Base-by-base conservation (phyloP, 1,140 invertebrate genomes). In the Potamilus streckersoni region DNA sequence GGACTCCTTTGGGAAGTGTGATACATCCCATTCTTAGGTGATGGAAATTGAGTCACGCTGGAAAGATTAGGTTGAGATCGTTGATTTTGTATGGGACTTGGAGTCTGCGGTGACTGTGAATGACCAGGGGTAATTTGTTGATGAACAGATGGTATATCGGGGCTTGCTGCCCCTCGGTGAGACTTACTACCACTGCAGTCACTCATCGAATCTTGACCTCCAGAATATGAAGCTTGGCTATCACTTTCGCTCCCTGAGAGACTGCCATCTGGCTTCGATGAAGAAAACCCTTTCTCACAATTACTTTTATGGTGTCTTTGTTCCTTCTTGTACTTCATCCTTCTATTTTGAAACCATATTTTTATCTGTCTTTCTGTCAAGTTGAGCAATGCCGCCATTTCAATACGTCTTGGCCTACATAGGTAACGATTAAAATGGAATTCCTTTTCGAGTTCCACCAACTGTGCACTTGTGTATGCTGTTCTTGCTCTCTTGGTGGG, bases 251-350 rank as follows among this genome's bases (percentile, higher is more conserved):
- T 72, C 20, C 79, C 78, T 5, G 81, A 79, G 16, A 82, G 49
- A 72, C 76, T 79, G 5, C 83, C 82, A 57, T 82, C 82, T 19
- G 75, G 73, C 55, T 79, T 78, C 38, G 38, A 49, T 49, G 38
- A 49, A 15, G 74, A 77, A 6, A 76, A 23, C 3, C 71, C 77
- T 92, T 93, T 95, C 96, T 98, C 93, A 94, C 93, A 79, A 49
- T 83, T 81, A 78, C 85, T 89, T 57, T 49, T 49, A 49, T 49
- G 38, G 38, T 81, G 79, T 65, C 98, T 97, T 92, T 98, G 96
- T 90, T 98, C 97, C 92, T 99, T 98, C 93, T 98, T 99, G 96
- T 96, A 98, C 91, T 98, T 99, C 97, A 98, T 99, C 80, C 97
- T 92, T 69, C 97, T 92, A 90, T 99, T 99, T 79, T 87, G 97